Evolutionary conservation across 2,113 vertebrate genomes (phyloP), one percentile per base, ranked within the genome.

Genomic region (Oxyura jamaicensis): DNA sequence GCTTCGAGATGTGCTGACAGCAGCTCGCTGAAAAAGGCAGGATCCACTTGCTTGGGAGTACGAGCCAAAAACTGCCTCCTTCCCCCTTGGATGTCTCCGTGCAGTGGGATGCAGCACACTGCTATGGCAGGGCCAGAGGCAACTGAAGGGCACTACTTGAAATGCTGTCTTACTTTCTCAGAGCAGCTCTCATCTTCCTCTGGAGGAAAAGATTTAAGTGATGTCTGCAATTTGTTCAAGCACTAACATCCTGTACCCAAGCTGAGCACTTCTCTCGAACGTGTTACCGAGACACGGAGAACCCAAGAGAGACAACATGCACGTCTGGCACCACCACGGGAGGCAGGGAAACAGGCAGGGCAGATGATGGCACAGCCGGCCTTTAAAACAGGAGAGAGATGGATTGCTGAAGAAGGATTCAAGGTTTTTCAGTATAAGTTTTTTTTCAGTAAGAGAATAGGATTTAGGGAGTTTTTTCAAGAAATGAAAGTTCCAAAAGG

Each of bases 11-110:
- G 3, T 55, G 60, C 67, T 48, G 42, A 31, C 23, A 8, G 13
- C 1, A 3, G 29, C 15, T 46, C 46, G 28, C 12, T 74, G 6
- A 36, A 58, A 62, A 0, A 0, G 31, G 19, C 31, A 29, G 44
- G 25, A 75, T 29, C n/a, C 26, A 42, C 56, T 42, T 75, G 21
- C 39, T 35, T 36, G 21, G 8, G 12, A 65, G 7, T 7, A 71
- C 0, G 1, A 71, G 31, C 3, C 17, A 41, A 71, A 44, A 68
- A 74, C 39, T 7, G 17, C 11, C 29, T 53, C 36, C 28, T 11
- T 36, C 7, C 17, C 41, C 29, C 21, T 25, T 23, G 26, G 36
- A 22, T 8, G 53, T 33, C 31, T 56, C 35, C 48, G 48, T 0
- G 1, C 25, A 17, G 68, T 4, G 35, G 68, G 79, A 59, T 60